Evolutionary conservation across 92 coral and sea anemone genomes (phyloP).

Genomic region (Chrysogorgia sp.): DNA sequence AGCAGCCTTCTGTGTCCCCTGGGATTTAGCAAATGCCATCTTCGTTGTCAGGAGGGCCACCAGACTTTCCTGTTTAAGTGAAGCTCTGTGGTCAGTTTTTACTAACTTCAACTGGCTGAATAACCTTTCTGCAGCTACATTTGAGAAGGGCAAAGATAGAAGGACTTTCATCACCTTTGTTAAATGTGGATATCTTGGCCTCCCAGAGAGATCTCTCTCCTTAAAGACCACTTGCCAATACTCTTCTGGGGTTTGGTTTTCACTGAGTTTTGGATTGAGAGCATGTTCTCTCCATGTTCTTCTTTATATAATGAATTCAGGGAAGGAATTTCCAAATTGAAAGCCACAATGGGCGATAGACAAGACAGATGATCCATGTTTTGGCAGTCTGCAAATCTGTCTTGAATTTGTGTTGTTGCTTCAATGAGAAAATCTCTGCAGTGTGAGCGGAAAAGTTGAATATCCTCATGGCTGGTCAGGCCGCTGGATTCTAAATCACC

Average conservation of each 20-base stretch:
- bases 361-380: constrained; percentile 29
- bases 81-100: constrained; percentile 28
- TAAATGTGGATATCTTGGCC: constrained; percentile 30
- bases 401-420: constrained; percentile 10
- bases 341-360: constrained; percentile 31
- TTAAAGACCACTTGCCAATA: constrained; percentile 36
- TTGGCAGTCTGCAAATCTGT: constrained; percentile 32
- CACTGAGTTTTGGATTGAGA: constrained; percentile 16
- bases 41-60: constrained; percentile 18
- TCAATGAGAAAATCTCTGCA: constrained; percentile 34
- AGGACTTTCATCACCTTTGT: constrained; percentile 28
- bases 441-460: constrained; percentile 12
- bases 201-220: constrained; percentile 12
- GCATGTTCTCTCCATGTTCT: constrained; percentile 37
- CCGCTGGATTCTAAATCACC: constrained; percentile 13
- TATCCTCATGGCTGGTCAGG: constrained; percentile 8
- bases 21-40: background rate
- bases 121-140: constrained; percentile 36
- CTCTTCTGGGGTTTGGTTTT: constrained; percentile 29
- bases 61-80: constrained; percentile 38
- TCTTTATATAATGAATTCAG: constrained; percentile 21
- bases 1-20: constrained; percentile 20
- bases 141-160: constrained; percentile 17
- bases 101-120: constrained; percentile 34
- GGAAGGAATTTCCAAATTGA: constrained; percentile 26